phyloP scores from a whole-genome alignment of 1,140 invertebrate genomes.

The Aethina tumida region DNA sequence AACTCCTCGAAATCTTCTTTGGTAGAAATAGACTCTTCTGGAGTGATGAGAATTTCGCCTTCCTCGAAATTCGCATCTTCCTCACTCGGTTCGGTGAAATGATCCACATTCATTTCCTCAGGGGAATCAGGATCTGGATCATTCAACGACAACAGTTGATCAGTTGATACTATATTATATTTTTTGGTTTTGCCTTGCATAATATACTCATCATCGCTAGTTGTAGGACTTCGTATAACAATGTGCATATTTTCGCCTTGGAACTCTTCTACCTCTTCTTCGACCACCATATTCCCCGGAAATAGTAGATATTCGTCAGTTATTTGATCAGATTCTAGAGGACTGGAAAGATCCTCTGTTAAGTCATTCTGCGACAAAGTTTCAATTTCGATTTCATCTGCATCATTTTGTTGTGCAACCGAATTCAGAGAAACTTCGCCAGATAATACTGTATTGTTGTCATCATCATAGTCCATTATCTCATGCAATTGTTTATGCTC shows the following conservation, averaged over 20 bases:
- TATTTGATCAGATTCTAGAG: conserved; percentile 47
- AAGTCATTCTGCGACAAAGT: conserved; percentile 44
- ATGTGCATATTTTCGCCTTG: conserved; percentile 35
- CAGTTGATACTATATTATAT: conserved; percentile 25
- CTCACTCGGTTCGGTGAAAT: conserved; percentile 38
- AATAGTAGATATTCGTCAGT: conserved; percentile 52
- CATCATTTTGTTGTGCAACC: conserved; percentile 41
- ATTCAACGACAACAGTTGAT: conserved; percentile 34
- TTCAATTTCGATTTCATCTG: conserved; percentile 49
- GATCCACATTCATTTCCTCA: conserved; percentile 39
- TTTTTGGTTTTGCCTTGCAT: conserved; percentile 30
- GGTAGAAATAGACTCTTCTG: conserved; percentile 49
- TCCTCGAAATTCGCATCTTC: conserved; percentile 43
- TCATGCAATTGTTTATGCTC: conserved; percentile 36
- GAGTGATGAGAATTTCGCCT: conserved; percentile 51
- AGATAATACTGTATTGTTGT: conserved; percentile 47
- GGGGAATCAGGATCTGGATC: conserved; percentile 45
- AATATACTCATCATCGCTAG: conserved; percentile 32
- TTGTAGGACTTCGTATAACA: conserved; percentile 33
- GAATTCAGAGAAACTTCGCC: conserved; percentile 49
- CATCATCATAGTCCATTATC: conserved; percentile 50
- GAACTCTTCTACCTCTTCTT: conserved; percentile 36
- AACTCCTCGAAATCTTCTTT: conserved; percentile 51
- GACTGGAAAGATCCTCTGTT: conserved; percentile 44
- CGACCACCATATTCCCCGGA: conserved; percentile 46